A percentile compares a stretch with the other conserved stretches of the same genome.
These are phyloP conservation scores for Bathynomus jamesi DNA, from an alignment of 1,140 invertebrate species.

Conservation along the genomic window DNA sequence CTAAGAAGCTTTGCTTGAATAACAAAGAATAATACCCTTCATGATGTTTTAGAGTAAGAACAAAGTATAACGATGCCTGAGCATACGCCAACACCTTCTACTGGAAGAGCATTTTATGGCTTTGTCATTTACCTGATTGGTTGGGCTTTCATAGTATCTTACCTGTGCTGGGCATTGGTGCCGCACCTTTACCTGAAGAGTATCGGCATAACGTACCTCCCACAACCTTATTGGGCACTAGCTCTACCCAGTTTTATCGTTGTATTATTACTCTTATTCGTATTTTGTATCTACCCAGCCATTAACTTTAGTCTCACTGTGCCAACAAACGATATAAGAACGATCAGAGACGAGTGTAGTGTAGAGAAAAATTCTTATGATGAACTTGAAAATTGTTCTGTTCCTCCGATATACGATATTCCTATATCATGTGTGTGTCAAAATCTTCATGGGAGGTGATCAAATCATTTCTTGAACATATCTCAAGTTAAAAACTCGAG, in stretches of 20 bases:
- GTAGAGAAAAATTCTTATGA: background rate
- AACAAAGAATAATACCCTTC: background rate
- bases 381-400: conserved; percentile 8
- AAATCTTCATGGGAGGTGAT: conserved; percentile 19
- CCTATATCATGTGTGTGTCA: conserved; percentile 29
- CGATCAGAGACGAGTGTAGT: conserved; percentile 16
- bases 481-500: no score
- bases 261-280: conserved; percentile 21
- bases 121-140: conserved; percentile 32
- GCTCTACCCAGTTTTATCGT: conserved; percentile 32
- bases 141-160: conserved; percentile 24
- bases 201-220: conserved; percentile 31
- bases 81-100: conserved; percentile 28
- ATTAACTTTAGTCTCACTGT: conserved; percentile 24
- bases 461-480: no score
- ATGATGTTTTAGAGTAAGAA: no score
- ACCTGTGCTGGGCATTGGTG: conserved; percentile 30
- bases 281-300: conserved; percentile 29
- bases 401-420: conserved; percentile 30
- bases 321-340: conserved; percentile 28
- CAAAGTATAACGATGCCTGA: conserved; percentile 12
- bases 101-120: conserved; percentile 31
- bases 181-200: conserved; percentile 26
- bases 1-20: conserved; percentile 2
- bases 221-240: conserved; percentile 32